phyloP scores from a whole-genome alignment of 2,888 invertebrate genomes.

The Mechanitis messenoides region DNA sequence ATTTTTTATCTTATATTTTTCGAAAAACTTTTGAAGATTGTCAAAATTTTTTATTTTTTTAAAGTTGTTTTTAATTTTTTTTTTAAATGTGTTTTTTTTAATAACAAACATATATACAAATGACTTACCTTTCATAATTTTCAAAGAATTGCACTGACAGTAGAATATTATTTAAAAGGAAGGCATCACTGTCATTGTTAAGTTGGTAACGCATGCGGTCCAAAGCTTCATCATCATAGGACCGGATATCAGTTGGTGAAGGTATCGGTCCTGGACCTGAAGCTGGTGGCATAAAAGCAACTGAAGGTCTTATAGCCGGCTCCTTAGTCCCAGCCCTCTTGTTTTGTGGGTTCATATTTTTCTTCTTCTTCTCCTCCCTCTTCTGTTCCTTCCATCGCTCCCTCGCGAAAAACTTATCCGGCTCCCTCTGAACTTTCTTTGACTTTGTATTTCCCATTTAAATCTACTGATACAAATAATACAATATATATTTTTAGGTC shows the following conservation, averaged over 20 bases:
- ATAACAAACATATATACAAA: conserved; percentile 5
- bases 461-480: conserved; percentile 1
- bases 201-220: conserved; percentile 77
- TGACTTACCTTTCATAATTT: conserved; percentile 83
- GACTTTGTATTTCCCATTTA: conserved; percentile 66
- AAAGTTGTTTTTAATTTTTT: no score
- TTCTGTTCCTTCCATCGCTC: conserved; percentile 60
- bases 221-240: conserved; percentile 74
- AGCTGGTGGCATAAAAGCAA: conserved; percentile 36
- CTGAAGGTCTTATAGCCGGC: conserved; percentile 37
- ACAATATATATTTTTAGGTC: neutral
- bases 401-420: conserved; percentile 62
- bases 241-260: conserved; percentile 49
- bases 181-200: conserved; percentile 79
- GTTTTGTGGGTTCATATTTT: conserved; percentile 41
- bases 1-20: no score
- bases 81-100: neutral
- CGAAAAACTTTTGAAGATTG: no score
- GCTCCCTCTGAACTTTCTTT: conserved; percentile 58
- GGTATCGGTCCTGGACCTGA: conserved; percentile 37
- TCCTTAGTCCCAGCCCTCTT: conserved; percentile 50
- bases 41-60: no score
- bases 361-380: conserved; percentile 52
- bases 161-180: conserved; percentile 85
- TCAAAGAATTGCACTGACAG: conserved; percentile 87